Evolutionary conservation across 2,888 invertebrate genomes (phyloP), one percentile per base, ranked within the genome.

Genomic region (Cancer borealis): DNA sequence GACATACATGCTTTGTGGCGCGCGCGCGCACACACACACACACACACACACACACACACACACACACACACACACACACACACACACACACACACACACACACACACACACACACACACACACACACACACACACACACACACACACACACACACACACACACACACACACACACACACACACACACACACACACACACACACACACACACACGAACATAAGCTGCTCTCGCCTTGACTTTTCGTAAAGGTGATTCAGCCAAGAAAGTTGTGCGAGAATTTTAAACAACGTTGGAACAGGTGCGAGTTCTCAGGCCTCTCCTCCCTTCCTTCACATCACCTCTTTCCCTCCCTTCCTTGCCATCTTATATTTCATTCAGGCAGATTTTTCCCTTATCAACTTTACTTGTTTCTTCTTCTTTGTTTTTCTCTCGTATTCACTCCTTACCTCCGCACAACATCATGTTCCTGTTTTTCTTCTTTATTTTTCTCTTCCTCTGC

Each of bases 91-190:
- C 60, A 60, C 60, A 60, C 60, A 60, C 60, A 60, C 60, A 17
- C 60, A 60, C 60, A 17, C 60, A 66, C 66, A 66, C 14, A 66
- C 66, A 8, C 66, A 66, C 66, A 66, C 66, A 66, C 66, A 66
- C 66, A 66, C 66, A 66, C 66, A 66, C 66, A 66, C 66, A 66
- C 66, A 66, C 66, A 66, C 66, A 66, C 79, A 26, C 79, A 79
- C 79, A 79, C 79, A 79, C 79, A 79, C 79, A 79, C 79, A 79
- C 79, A 79, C 79, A 79, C 79, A 79, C 79, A 79, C 79, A 79
- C 79, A 79, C 79, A 79, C 79, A 79, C 79, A 79, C 79, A 79
- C 79, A 79, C 79, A 79, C 79, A 79, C 79, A 79, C 79, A 79
- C 79, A 79, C 30, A 79, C 79, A 79, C 79, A 79, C 79, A 30